phyloP scores from a whole-genome alignment of 2,113 vertebrate species.

The Aspidoscelis tigris region DNA sequence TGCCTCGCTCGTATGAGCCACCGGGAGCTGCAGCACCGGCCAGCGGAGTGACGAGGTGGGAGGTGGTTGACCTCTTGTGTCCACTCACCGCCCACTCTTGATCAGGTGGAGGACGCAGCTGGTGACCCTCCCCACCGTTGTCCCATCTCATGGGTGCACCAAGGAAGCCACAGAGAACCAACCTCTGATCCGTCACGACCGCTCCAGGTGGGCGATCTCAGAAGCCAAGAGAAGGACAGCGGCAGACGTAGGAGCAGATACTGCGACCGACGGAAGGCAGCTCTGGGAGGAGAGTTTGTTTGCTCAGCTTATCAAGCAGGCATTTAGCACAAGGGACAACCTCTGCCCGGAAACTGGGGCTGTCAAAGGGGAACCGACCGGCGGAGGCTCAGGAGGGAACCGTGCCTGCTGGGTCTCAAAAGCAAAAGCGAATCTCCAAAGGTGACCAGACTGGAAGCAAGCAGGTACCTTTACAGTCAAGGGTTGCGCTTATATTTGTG shows the following conservation, averaged over 20 bases:
- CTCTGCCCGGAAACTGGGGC: slow-evolving; percentile 39
- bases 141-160: no score
- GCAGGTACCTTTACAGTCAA: neutral
- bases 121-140: no score
- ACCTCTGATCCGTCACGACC: accelerated
- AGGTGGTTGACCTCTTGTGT: slow-evolving; percentile 39
- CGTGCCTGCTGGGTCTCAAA: no score
- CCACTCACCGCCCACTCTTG: accelerated
- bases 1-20: neutral
- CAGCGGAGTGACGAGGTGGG: neutral
- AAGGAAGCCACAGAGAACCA: neutral
- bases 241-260: accelerated
- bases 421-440: neutral
- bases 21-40: neutral
- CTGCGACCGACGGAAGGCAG: neutral
- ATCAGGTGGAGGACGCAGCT: neutral
- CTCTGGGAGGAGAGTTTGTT: slow-evolving; percentile 40
- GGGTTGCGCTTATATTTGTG: neutral
- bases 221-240: accelerated
- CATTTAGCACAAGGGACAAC: neutral
- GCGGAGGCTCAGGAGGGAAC: neutral
- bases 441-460: neutral
- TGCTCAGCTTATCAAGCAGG: slow-evolving; percentile 39
- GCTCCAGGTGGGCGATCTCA: slow-evolving; percentile 29
- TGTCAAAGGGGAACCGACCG: neutral